Evolutionary conservation across 2,797 vertebrate genomes (phyloP).

Genomic region (Sitta carolinensis): DNA sequence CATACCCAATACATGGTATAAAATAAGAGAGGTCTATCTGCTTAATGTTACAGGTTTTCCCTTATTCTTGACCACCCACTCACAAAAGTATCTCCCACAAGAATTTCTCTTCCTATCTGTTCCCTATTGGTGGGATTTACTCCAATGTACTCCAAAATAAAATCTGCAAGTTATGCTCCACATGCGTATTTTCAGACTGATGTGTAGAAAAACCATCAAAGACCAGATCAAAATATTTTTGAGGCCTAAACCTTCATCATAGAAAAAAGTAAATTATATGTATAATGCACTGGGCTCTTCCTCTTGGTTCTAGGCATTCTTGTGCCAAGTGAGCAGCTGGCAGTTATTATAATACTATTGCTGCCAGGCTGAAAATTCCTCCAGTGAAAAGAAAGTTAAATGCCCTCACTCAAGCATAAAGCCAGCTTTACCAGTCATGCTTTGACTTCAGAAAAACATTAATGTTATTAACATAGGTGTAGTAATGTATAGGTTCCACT

Average conservation of each 20-base stretch:
- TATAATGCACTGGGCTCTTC: background rate
- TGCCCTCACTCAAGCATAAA: constrained; percentile 35
- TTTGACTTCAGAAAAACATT: background rate
- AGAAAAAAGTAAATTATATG: constrained; percentile 8
- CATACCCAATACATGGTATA: background rate
- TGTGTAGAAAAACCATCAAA: constrained; percentile 23
- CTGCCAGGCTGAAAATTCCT: constrained; percentile 50
- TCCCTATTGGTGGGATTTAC: background rate
- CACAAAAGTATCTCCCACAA: background rate
- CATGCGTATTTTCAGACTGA: background rate
- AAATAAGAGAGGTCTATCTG: constrained; percentile 21
- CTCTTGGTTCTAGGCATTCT: background rate
- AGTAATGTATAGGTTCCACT: background rate
- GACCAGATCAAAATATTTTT: constrained; percentile 36
- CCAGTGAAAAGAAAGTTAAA: constrained; percentile 42
- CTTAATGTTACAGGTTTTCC: background rate
- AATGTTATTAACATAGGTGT: background rate
- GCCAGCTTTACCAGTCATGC: background rate
- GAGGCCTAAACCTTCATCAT: constrained; percentile 4
- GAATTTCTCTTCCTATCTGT: background rate
- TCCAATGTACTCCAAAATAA: background rate
- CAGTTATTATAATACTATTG: constrained; percentile 17
- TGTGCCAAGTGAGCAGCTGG: constrained; percentile 57
- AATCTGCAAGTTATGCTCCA: background rate
- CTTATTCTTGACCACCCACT: constrained; percentile 38